These are phyloP conservation scores for Busseola fusca DNA, from an alignment of 2,888 invertebrate species.

Conservation along the genomic window DNA sequence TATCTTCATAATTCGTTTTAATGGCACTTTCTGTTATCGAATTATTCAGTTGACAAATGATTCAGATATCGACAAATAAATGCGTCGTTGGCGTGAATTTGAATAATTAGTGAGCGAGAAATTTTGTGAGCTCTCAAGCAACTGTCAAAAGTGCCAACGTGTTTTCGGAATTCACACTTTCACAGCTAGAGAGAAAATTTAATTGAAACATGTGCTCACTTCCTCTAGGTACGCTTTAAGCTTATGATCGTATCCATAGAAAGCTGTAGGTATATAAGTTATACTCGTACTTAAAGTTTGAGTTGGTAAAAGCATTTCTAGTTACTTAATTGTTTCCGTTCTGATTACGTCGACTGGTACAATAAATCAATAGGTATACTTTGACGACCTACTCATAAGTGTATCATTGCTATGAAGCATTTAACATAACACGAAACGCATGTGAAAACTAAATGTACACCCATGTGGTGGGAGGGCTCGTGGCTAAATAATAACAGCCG, in stretches of 20 bases:
- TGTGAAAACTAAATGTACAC: conserved; percentile 19
- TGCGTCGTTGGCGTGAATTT: conserved; percentile 36
- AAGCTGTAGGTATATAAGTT: conserved; percentile 23
- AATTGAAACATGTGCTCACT: conserved; percentile 34
- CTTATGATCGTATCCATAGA: conserved; percentile 8
- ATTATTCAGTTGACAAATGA: conserved; percentile 41
- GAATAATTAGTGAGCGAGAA: conserved; percentile 46
- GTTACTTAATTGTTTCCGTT: conserved; percentile 10
- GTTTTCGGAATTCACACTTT: conserved; percentile 48
- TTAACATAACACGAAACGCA: conserved; percentile 28
- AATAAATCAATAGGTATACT: conserved; percentile 34
- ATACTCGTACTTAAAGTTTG: conserved; percentile 4
- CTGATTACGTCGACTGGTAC: conserved; percentile 31
- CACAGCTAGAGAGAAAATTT: conserved; percentile 28
- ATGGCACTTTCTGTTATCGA: conserved; percentile 40
- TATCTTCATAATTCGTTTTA: conserved; percentile 37
- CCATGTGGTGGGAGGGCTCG: not conserved
- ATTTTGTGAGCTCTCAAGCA: conserved; percentile 35
- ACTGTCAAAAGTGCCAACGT: conserved; percentile 43
- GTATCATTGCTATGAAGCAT: conserved; percentile 17
- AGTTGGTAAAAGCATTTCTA: conserved; percentile 42
- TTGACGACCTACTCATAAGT: conserved; percentile 21
- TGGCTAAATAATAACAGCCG: too few relatives aligned
- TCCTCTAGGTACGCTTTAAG: conserved; percentile 24
- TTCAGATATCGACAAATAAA: conserved; percentile 41